Evolutionary conservation across 2,797 vertebrate species (phyloP).

Genomic region (Echeneis naucrates): DNA sequence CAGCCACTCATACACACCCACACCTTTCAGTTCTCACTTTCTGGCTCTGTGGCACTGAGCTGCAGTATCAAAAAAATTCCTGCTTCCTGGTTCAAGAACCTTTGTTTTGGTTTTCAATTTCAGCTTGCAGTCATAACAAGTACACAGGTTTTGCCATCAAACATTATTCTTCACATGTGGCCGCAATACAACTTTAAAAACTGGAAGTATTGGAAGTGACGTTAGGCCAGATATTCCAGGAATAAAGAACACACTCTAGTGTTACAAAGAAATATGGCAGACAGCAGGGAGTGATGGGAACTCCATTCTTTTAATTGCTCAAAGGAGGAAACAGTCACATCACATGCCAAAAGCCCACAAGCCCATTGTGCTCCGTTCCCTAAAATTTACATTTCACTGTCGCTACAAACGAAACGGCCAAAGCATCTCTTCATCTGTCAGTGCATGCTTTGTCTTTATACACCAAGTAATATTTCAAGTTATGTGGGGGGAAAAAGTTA

Average conservation of each 20-base stretch:
- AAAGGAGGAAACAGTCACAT: conserved; percentile 41
- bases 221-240: conserved; percentile 1
- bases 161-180: conserved; percentile 3
- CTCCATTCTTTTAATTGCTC: not conserved
- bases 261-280: conserved; percentile 14
- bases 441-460: not conserved
- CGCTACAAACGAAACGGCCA: not conserved
- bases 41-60: conserved; percentile 39
- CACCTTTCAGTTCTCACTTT: conserved; percentile 83
- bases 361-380: conserved; percentile 32
- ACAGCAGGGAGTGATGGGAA: conserved; percentile 41
- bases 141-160: not conserved
- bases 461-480: not conserved
- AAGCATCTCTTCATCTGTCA: not conserved
- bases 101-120: conserved; percentile 25
- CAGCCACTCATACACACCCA: conserved; percentile 55
- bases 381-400: conserved; percentile 42
- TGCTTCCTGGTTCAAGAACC: conserved; percentile 44
- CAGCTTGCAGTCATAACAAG: not conserved
- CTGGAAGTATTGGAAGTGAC: conserved; percentile 4
- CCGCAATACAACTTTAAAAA: not conserved
- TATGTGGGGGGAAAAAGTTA: not conserved
- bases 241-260: not conserved
- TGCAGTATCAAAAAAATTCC: conserved; percentile 66
- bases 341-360: conserved; percentile 15